Base-by-base conservation (phyloP, 1,140 invertebrate genomes). In the Metaphire vulgaris region DNA sequence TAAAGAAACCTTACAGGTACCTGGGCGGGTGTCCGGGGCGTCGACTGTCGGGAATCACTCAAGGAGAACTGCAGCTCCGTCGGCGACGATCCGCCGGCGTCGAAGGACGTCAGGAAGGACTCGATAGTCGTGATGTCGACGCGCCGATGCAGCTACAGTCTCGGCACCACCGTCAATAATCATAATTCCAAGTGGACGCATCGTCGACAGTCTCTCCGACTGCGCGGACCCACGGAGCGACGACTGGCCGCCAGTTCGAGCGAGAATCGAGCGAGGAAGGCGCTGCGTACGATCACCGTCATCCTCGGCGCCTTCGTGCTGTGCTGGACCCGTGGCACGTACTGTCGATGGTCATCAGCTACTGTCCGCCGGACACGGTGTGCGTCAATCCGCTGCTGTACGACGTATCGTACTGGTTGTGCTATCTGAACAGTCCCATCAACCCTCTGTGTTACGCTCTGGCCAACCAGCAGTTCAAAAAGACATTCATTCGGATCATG, bases 311-410 rank as follows among this genome's bases (percentile, higher is more conserved):
- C 97, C 34, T 99, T 99, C 82, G 95, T 99, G 0, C 90, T 96
- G 69, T 99, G 97, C 86, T 99, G 98, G 97, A 99, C 98, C 98
- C 98, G 0, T 99, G 99, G 86, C 98, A 99, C 85, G 91, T 99
- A 33, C 82, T 88, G 73, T 95, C 97, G 0, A 89, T 99, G 76
- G 93, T 99, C 1, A 95, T 97, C 83, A 96, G 96, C 0, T 97
- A 99, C 85, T 56, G 41, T 21, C 41, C 41, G 12, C 66, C 71
- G 81, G 80, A 12, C 96, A 95, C 84, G 89, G 91, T 79, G 0
- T 15, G 70, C 74, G 81, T 81, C 12, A 96, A 96, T 84, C 89
- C 91, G 79, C 92, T 96, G 84, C 87, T 99, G 1, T 99, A 96
- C 85, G 94, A 97, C 91, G 97, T 99, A 85, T 94, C 94, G 0